phyloP scores from a whole-genome alignment of 92 coral and sea anemone genomes.

The Virgularia gustaviana region DNA sequence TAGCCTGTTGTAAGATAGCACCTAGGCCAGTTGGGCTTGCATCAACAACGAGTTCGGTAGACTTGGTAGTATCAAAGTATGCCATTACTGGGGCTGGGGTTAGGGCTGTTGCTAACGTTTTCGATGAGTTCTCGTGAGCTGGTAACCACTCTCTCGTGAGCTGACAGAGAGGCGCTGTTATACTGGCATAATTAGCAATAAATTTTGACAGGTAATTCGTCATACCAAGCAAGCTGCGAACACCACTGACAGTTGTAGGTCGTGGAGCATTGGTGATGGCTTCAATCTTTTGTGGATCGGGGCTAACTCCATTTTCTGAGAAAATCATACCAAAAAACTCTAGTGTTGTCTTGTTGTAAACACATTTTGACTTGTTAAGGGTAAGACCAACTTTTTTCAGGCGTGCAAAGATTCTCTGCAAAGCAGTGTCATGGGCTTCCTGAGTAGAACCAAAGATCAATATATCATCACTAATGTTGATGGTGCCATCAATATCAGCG shows the following conservation, averaged over 20 bases:
- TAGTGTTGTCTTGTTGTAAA: not conserved
- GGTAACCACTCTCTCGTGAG: conserved; percentile 15
- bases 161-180: conserved; percentile 19
- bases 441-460: conserved; percentile 10
- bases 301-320: conserved; percentile 11
- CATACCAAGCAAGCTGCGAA: not conserved
- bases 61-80: not conserved
- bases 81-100: conserved; percentile 9
- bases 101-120: not conserved
- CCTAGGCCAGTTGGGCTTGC: conserved; percentile 1
- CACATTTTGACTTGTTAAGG: not conserved
- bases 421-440: not conserved
- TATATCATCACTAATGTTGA: conserved; percentile 7
- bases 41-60: not conserved
- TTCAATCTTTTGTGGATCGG: not conserved
- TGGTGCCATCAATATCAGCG: not conserved
- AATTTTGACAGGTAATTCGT: not conserved
- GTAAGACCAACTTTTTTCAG: not conserved
- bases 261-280: not conserved
- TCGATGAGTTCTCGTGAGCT: not conserved
- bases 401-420: not conserved
- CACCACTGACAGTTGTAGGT: not conserved
- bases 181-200: conserved; percentile 3
- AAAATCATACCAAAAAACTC: conserved; percentile 16
- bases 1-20: not conserved